These are phyloP conservation scores for Oreotrochilus melanogaster DNA, from an alignment of 2,113 vertebrate genomes.

Conservation along the genomic window DNA sequence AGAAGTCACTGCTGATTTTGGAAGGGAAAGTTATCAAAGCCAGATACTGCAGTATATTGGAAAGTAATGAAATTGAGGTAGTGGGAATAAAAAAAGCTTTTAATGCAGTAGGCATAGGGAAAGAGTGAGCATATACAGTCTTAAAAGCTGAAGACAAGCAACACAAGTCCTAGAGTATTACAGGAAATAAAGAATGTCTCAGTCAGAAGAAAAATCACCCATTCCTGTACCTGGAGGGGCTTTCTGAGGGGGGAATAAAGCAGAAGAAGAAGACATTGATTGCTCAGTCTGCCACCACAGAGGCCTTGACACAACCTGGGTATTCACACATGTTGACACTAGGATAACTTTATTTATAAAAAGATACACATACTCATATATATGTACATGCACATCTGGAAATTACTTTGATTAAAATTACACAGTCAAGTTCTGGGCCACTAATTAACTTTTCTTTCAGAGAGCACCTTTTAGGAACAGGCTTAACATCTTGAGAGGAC, in stretches of 20 bases:
- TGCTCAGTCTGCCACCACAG: background rate
- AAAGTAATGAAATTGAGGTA: constrained; percentile 27
- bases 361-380: background rate
- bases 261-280: background rate
- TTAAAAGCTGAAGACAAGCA: background rate
- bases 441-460: background rate
- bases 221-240: background rate
- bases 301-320: background rate
- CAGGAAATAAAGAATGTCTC: background rate
- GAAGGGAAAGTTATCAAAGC: constrained; percentile 2
- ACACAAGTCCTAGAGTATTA: background rate
- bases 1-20: constrained; percentile 14
- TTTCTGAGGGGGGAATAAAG: background rate
- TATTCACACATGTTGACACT: background rate
- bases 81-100: background rate
- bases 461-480: background rate
- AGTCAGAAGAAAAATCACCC: background rate
- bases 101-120: background rate
- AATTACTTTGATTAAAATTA: background rate
- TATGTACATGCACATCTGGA: background rate
- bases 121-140: background rate
- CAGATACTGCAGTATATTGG: constrained; percentile 6
- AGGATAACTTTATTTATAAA: background rate
- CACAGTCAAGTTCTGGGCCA: background rate
- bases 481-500: background rate